Percentiles rank a stretch among this genome's conserved stretches.
phyloP scores from a whole-genome alignment of 2,888 invertebrate genomes.

The Autographa pulchrina region DNA sequence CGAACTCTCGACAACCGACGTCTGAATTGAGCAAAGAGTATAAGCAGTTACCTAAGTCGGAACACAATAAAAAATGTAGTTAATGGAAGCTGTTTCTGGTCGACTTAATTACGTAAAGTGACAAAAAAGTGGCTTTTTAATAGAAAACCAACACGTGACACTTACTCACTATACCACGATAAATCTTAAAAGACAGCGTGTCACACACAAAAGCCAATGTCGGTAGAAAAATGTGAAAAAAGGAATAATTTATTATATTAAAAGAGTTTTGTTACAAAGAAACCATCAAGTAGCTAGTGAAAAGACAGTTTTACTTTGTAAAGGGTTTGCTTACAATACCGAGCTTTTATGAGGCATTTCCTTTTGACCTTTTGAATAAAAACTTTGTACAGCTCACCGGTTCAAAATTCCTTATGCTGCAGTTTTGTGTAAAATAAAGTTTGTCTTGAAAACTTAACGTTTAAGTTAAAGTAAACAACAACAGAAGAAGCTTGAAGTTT shows the following conservation, averaged over 20 bases:
- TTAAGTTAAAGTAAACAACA: slow-evolving; percentile 8
- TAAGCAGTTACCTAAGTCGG: no score
- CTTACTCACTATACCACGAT: slow-evolving; percentile 16
- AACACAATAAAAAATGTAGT: background rate
- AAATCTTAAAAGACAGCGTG: slow-evolving; percentile 32
- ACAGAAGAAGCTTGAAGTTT: slow-evolving; percentile 4
- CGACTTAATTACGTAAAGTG: background rate
- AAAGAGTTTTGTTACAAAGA: slow-evolving; percentile 61
- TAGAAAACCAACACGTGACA: background rate
- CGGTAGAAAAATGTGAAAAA: slow-evolving; percentile 47
- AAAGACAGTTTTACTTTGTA: slow-evolving; percentile 61
- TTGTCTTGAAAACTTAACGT: background rate
- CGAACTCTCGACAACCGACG: no score
- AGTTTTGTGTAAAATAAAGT: slow-evolving; percentile 6
- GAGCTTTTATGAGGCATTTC: slow-evolving; percentile 50
- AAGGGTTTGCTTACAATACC: slow-evolving; percentile 60
- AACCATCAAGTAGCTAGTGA: slow-evolving; percentile 59
- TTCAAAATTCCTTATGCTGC: slow-evolving; percentile 18
- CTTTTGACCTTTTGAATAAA: slow-evolving; percentile 34
- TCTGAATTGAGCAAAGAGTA: no score
- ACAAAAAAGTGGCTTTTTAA: background rate
- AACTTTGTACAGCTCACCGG: slow-evolving; percentile 11
- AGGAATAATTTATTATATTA: slow-evolving; percentile 67
- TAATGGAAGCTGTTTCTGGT: background rate
- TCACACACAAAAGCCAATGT: slow-evolving; percentile 33